phyloP scores from a whole-genome alignment of 2,888 invertebrate species.

The Cheilosia pagana region DNA sequence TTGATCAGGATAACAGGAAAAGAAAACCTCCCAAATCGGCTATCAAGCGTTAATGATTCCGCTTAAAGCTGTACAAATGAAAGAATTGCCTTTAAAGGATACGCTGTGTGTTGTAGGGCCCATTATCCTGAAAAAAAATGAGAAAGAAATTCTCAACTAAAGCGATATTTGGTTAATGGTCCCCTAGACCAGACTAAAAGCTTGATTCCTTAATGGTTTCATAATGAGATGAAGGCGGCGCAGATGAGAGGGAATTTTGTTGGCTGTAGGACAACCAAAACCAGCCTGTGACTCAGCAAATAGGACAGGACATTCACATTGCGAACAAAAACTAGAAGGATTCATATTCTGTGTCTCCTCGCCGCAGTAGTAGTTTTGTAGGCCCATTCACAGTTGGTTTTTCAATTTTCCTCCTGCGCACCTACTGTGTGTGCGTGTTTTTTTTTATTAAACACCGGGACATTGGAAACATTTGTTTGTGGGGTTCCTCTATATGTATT shows the following conservation, averaged over 20 bases:
- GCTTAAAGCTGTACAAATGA: constrained; percentile 16
- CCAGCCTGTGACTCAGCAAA: constrained; percentile 22
- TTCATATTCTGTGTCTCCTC: background rate
- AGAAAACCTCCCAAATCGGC: constrained; percentile 8
- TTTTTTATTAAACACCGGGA: background rate
- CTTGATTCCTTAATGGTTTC: constrained; percentile 44
- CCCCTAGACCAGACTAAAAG: constrained; percentile 27
- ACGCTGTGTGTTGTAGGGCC: background rate
- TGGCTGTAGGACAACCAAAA: constrained; percentile 15
- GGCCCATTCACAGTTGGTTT: constrained; percentile 23
- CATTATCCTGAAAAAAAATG: constrained; percentile 3
- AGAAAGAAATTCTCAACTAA: constrained; percentile 11
- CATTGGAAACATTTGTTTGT: constrained; percentile 26
- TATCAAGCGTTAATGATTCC: constrained; percentile 48
- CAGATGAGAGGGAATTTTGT: background rate
- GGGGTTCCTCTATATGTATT: background rate
- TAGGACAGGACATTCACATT: constrained; percentile 21
- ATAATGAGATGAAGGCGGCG: constrained; percentile 37
- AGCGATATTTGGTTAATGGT: constrained; percentile 35
- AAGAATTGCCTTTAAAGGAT: constrained; percentile 14
- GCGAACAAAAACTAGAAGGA: background rate
- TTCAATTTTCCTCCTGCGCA: constrained; percentile 37
- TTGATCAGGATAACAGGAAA: background rate
- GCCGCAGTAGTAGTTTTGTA: constrained; percentile 13
- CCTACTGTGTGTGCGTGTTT: no score